phyloP scores from a whole-genome alignment of 2,797 vertebrate species.

The Glossophaga mutica region DNA sequence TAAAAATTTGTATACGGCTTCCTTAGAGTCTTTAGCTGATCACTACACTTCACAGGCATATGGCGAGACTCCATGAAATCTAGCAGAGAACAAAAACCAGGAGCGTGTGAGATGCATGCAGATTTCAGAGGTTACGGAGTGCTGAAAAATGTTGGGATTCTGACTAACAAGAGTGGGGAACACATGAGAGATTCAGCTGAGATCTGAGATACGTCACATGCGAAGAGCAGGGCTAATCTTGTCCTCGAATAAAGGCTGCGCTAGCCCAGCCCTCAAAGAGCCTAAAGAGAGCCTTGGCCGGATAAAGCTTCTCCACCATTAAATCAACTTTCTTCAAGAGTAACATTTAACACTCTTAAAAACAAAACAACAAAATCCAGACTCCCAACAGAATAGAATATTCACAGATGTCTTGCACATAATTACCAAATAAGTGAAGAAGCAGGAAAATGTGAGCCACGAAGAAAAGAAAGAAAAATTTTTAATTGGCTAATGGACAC shows the following conservation, averaged over 20 bases:
- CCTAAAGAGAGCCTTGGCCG: background rate
- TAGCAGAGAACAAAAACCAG: background rate
- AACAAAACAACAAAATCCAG: background rate
- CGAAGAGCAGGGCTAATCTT: background rate
- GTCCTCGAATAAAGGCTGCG: background rate
- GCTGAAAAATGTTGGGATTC: background rate
- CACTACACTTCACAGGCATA: background rate
- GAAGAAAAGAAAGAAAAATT: background rate
- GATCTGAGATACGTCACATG: background rate
- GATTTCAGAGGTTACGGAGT: background rate
- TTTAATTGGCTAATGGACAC: background rate
- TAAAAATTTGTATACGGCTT: fast-evolving
- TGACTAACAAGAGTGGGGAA: background rate
- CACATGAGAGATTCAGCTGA: background rate
- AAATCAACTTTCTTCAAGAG: background rate
- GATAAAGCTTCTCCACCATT: background rate
- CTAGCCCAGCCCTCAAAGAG: background rate
- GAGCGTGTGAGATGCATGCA: background rate
- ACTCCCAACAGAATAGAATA: background rate
- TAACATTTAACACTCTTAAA: background rate
- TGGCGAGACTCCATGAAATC: background rate
- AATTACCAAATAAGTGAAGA: background rate
- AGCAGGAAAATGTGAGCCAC: background rate
- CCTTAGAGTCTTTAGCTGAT: background rate
- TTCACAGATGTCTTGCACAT: background rate